Conservation (phyloP, 2,113 vertebrate genomes). For the Megaceryle torquata region DNA sequence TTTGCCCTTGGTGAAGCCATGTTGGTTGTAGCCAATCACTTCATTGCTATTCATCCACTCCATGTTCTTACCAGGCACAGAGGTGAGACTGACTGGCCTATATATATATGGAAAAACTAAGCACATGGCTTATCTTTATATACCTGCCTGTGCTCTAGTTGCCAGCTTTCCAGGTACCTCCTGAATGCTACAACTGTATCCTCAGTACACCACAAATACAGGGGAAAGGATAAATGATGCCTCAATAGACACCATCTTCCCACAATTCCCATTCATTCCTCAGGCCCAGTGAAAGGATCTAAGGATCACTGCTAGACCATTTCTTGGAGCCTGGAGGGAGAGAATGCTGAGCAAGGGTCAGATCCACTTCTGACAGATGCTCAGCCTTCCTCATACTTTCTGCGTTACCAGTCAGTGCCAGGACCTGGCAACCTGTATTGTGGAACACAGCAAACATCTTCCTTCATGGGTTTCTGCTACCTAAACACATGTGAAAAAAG, state of each 20-base stretch:
- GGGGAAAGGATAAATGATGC: background rate
- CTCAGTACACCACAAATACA: background rate
- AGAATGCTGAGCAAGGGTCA: accelerated
- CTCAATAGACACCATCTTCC: accelerated
- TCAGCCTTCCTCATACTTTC: background rate
- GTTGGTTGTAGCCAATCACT: no score
- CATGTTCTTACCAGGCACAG: no score
- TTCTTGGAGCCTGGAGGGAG: background rate
- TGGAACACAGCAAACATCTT: background rate
- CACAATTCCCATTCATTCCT: no score
- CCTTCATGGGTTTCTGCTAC: background rate
- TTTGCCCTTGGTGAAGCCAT: no score
- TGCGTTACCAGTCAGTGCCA: background rate
- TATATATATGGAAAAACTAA: background rate
- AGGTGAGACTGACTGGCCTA: no score
- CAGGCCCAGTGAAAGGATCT: background rate
- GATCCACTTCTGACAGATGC: background rate
- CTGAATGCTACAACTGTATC: background rate
- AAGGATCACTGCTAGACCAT: background rate
- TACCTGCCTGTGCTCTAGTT: background rate
- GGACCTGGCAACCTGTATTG: background rate
- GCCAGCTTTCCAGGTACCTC: background rate
- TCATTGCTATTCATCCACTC: no score
- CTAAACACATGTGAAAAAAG: background rate
- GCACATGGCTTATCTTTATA: background rate